phyloP scores from a whole-genome alignment of 2,888 invertebrate genomes.

The Ypsolopha sequella region DNA sequence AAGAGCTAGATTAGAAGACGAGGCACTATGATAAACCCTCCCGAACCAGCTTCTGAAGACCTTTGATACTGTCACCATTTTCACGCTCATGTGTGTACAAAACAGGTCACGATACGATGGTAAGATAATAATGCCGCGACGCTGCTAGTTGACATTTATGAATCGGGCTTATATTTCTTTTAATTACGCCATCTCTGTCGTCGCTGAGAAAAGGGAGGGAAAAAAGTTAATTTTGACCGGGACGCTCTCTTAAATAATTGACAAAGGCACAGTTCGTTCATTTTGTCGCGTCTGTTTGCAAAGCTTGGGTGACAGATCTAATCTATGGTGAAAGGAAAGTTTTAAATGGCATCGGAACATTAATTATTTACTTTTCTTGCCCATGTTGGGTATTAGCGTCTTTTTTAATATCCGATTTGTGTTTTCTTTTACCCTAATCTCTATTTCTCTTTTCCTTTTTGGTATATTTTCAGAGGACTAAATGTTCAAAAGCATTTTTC shows the following conservation, averaged over 20 bases:
- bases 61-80: conserved; percentile 14
- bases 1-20: conserved; percentile 67
- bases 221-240: conserved; percentile 3
- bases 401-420: too few relatives aligned
- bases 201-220: conserved; percentile 11
- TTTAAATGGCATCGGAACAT: neutral
- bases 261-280: neutral
- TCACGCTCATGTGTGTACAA: conserved; percentile 1
- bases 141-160: conserved; percentile 60
- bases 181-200: conserved; percentile 53
- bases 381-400: too few relatives aligned
- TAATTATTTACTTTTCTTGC: too few relatives aligned
- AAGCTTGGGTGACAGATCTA: neutral
- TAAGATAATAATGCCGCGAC: conserved; percentile 42
- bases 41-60: conserved; percentile 28
- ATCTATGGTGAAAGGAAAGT: neutral
- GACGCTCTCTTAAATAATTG: conserved; percentile 1
- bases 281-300: neutral
- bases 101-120: conserved; percentile 29
- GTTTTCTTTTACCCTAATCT: too few relatives aligned
- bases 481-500: too few relatives aligned
- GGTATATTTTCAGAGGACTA: too few relatives aligned
- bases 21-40: conserved; percentile 48
- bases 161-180: conserved; percentile 68
- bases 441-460: too few relatives aligned